Evolutionary conservation across 2,888 invertebrate genomes (phyloP).

Genomic region (Mantis religiosa): DNA sequence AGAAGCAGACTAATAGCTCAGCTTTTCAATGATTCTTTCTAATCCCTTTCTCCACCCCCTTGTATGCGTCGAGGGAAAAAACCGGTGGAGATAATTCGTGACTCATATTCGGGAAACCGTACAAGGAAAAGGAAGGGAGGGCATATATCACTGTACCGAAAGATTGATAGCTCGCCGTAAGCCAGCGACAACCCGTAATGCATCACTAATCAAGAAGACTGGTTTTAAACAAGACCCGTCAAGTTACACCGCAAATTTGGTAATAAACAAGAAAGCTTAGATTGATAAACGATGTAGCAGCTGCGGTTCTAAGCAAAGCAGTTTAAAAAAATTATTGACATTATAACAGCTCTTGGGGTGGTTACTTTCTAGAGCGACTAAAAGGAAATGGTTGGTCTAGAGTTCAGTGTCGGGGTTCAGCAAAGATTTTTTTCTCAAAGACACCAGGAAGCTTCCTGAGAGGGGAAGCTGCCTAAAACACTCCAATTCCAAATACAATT

Average conservation of each 20-base stretch:
- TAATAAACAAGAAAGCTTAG: neutral
- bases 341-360: too few relatives aligned
- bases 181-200: neutral
- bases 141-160: neutral
- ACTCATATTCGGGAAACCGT: neutral
- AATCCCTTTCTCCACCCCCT: neutral
- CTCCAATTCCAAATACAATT: too few relatives aligned
- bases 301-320: too few relatives aligned
- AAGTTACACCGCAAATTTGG: neutral
- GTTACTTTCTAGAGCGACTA: too few relatives aligned
- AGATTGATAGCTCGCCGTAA: neutral
- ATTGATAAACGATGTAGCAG: too few relatives aligned
- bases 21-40: neutral
- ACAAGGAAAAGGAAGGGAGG: neutral
- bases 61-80: neutral
- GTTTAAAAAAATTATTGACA: too few relatives aligned
- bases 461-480: too few relatives aligned
- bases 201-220: neutral
- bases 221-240: neutral
- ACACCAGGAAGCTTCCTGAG: too few relatives aligned
- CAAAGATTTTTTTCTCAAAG: too few relatives aligned
- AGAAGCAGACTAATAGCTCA: neutral
- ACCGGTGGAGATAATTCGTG: neutral
- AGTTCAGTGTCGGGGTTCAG: too few relatives aligned
- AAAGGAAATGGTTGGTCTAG: too few relatives aligned